Percentiles rank a stretch among this genome's conserved stretches.
phyloP scores from a whole-genome alignment of 2,797 vertebrate genomes.

The Galago senegalensis region DNA sequence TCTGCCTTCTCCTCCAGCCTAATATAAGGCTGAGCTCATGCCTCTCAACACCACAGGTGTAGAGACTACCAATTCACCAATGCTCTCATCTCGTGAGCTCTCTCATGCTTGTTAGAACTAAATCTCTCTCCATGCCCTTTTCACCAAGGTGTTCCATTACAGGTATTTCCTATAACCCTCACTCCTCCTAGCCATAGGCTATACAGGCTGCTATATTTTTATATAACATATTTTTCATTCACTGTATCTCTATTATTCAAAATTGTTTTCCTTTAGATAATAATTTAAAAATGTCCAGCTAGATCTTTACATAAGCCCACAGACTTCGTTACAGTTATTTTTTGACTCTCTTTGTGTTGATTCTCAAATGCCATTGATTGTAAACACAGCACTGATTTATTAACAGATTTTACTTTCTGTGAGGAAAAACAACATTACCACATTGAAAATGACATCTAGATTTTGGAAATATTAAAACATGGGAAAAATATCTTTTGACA shows the following conservation, averaged over 20 bases:
- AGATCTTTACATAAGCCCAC: background rate
- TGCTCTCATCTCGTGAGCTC: too few species aligned
- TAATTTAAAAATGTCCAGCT: background rate
- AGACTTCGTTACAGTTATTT: background rate
- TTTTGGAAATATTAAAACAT: conserved; percentile 4
- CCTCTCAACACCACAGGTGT: too few species aligned
- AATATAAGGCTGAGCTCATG: too few species aligned
- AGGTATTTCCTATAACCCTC: too few species aligned
- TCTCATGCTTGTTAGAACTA: too few species aligned
- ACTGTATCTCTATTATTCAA: background rate
- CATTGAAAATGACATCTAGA: conserved; percentile 31
- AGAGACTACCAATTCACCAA: too few species aligned
- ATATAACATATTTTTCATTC: background rate
- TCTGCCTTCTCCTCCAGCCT: too few species aligned
- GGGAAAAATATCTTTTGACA: background rate
- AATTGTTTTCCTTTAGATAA: background rate
- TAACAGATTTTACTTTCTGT: conserved; percentile 7
- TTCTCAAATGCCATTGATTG: conserved; percentile 1
- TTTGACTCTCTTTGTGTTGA: conserved; percentile 13
- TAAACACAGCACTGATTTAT: conserved; percentile 29
- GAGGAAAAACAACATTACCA: background rate
- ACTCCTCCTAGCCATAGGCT: too few species aligned
- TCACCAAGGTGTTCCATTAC: too few species aligned
- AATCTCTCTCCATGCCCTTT: too few species aligned
- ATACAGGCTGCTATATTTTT: too few species aligned